These are phyloP conservation scores for Ceriagrion tenellum DNA, from an alignment of 2,888 invertebrate species.

Conservation along the genomic window DNA sequence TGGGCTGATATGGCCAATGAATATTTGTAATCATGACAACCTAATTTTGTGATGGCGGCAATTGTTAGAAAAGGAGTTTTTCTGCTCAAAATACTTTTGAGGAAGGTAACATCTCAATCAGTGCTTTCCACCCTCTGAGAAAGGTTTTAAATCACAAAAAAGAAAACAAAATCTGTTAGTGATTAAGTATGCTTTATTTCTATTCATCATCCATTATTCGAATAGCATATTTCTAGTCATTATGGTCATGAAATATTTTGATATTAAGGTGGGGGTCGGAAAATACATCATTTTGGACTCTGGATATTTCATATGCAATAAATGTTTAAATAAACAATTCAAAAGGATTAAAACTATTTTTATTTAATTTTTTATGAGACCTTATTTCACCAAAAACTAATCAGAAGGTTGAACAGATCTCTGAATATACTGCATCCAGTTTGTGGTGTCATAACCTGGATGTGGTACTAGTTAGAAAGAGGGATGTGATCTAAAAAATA, in stretches of 20 bases:
- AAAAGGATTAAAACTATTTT: neutral
- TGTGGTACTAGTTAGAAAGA: too few relatives aligned
- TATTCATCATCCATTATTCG: neutral
- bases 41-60: neutral
- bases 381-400: too few relatives aligned
- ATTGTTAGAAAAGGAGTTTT: neutral
- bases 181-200: neutral
- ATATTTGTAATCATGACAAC: neutral
- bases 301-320: slow-evolving; percentile 35
- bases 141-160: neutral
- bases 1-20: neutral
- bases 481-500: too few relatives aligned
- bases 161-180: neutral
- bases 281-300: neutral
- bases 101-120: neutral
- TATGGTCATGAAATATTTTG: neutral
- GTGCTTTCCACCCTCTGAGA: neutral
- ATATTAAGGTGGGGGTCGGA: neutral
- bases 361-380: neutral
- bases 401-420: too few relatives aligned
- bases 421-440: too few relatives aligned
- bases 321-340: slow-evolving; percentile 32
- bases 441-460: too few relatives aligned
- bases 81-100: slow-evolving; percentile 19
- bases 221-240: slow-evolving; percentile 35